These are phyloP conservation scores for Epinephelus awoara DNA, from an alignment of 2,797 vertebrate species.

Conservation along the genomic window DNA sequence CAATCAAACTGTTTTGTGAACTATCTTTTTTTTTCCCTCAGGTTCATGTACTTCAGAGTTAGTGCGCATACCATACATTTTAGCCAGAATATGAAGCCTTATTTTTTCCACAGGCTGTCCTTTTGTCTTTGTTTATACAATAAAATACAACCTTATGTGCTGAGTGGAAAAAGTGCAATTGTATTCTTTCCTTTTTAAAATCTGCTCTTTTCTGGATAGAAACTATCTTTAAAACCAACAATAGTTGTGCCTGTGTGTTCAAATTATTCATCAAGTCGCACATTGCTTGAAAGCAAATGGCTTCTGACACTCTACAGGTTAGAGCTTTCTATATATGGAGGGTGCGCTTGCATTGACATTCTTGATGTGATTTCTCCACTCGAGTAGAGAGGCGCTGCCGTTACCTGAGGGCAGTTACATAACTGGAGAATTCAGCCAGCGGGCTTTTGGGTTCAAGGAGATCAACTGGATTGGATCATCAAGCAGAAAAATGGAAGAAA, in stretches of 20 bases:
- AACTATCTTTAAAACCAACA: not conserved
- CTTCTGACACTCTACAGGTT: slow-evolving; percentile 66
- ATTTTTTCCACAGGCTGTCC: slow-evolving; percentile 46
- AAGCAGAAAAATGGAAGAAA: slow-evolving; percentile 77
- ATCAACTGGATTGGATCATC: slow-evolving; percentile 74
- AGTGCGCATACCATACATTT: not conserved
- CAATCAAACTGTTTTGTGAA: not conserved
- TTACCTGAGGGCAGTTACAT: slow-evolving; percentile 73
- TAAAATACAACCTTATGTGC: slow-evolving; percentile 54
- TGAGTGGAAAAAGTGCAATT: slow-evolving; percentile 3
- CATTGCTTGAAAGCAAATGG: slow-evolving; percentile 28
- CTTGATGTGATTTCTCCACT: slow-evolving; percentile 74
- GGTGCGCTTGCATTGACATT: slow-evolving; percentile 67
- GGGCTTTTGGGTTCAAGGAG: slow-evolving; percentile 65
- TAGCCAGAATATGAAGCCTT: slow-evolving; percentile 38
- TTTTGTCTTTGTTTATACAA: slow-evolving; percentile 66
- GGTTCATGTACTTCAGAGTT: not conserved
- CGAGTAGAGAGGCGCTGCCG: slow-evolving; percentile 60
- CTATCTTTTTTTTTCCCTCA: not conserved
- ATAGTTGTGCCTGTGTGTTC: not conserved
- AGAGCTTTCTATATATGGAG: slow-evolving; percentile 48
- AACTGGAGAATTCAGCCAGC: slow-evolving; percentile 64
- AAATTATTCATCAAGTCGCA: slow-evolving; percentile 28
- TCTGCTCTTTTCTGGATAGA: not conserved
- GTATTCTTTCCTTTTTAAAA: slow-evolving; percentile 16